A percentile compares a stretch with the other conserved stretches of the same genome.
These are phyloP conservation scores for Intellagama lesueurii DNA, from an alignment of 2,797 vertebrate species.

Conservation along the genomic window DNA sequence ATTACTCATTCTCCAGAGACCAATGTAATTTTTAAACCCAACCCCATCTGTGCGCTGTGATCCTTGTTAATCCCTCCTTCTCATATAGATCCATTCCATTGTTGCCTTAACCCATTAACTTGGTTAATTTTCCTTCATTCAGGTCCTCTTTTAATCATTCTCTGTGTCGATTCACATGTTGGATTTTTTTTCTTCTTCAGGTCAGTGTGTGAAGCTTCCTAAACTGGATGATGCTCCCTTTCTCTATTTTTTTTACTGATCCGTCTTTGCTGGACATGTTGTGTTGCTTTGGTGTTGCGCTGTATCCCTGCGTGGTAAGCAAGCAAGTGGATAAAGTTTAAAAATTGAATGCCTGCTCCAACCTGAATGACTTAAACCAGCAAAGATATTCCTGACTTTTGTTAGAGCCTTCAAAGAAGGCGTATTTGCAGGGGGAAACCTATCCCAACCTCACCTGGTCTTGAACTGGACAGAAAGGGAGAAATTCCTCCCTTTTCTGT, in stretches of 20 bases:
- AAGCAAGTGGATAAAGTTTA: background rate
- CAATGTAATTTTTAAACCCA: conserved; percentile 54
- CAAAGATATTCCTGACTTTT: background rate
- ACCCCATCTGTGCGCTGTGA: conserved; percentile 66
- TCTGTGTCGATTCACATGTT: background rate
- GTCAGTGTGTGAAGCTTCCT: background rate
- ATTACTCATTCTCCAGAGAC: conserved; percentile 8
- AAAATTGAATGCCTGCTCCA: background rate
- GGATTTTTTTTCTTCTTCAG: fast-evolving
- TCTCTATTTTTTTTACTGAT: conserved; percentile 19
- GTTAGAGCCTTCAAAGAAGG: background rate
- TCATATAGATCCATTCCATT: conserved; percentile 53
- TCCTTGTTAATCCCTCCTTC: conserved; percentile 57
- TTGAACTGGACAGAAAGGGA: background rate
- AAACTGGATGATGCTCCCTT: conserved; percentile 28
- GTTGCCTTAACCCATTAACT: background rate
- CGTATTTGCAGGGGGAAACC: too few relatives aligned
- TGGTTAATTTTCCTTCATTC: background rate
- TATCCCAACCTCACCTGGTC: background rate
- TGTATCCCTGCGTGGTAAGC: background rate
- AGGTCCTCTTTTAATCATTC: conserved; percentile 38
- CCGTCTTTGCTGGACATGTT: conserved; percentile 3
- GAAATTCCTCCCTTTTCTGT: background rate
- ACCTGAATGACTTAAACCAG: background rate
- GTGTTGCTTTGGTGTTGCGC: background rate